These are phyloP conservation scores for Hydrozoanthus gracilis DNA, from an alignment of 92 coral and sea anemone genomes.

Conservation along the genomic window DNA sequence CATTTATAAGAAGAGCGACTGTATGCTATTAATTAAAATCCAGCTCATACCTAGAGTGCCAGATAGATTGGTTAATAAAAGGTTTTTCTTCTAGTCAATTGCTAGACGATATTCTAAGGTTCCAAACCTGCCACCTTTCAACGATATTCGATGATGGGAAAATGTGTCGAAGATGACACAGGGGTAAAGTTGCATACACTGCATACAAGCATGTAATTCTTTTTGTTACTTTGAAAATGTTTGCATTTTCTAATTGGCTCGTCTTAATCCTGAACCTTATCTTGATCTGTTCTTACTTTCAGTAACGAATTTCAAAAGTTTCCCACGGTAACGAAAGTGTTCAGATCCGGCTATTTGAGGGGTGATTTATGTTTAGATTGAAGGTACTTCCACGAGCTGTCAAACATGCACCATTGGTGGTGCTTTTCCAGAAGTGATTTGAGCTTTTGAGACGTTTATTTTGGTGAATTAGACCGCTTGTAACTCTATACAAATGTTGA, in stretches of 20 bases:
- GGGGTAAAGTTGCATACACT: neutral
- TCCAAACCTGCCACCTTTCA: conserved; percentile 7
- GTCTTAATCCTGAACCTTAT: neutral
- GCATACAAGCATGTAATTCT: neutral
- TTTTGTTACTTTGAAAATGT: conserved; percentile 15
- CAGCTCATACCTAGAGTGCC: neutral
- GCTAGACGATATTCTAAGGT: conserved; percentile 5
- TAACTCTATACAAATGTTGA: conserved; percentile 49
- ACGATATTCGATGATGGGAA: conserved; percentile 10
- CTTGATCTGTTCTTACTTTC: neutral
- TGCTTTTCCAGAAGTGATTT: conserved; percentile 18
- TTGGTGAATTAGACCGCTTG: conserved; percentile 18
- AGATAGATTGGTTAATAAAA: conserved; percentile 35
- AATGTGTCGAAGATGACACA: neutral
- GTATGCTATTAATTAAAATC: conserved; percentile 4
- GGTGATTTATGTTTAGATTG: conserved; percentile 10
- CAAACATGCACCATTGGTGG: conserved; percentile 15
- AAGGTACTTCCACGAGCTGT: conserved; percentile 1
- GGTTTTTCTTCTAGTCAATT: neutral
- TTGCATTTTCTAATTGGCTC: conserved; percentile 28
- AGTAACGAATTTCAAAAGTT: neutral
- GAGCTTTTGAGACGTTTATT: conserved; percentile 31
- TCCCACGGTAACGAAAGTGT: conserved; percentile 27
- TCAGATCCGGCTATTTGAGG: neutral
- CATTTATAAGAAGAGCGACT: neutral